Conservation (phyloP, 1,140 invertebrate genomes). For the Anadara kagoshimensis region DNA sequence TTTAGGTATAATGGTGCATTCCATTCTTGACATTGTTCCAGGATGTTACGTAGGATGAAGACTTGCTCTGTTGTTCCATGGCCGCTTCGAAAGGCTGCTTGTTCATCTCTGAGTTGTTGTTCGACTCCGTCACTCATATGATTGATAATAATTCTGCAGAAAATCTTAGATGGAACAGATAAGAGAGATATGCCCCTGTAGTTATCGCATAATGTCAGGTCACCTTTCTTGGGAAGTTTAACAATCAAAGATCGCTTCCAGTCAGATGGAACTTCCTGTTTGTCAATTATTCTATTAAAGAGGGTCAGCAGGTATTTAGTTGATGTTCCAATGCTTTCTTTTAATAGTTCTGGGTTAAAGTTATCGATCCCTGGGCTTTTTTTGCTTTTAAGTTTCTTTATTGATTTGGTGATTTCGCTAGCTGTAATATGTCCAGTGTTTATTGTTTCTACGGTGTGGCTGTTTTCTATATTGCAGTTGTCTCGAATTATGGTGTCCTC, state of each 20-base stretch:
- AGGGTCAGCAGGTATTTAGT: neutral
- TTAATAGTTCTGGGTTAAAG: neutral
- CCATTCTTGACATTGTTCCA: no score
- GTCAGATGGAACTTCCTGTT: conserved; percentile 1
- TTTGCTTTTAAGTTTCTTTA: no score
- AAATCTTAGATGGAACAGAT: neutral
- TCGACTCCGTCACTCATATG: neutral
- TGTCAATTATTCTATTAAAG: neutral
- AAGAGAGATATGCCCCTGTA: no score
- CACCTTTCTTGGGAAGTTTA: neutral
- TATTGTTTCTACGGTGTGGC: no score
- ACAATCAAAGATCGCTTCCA: neutral
- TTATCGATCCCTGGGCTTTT: neutral
- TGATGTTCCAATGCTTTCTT: conserved; percentile 4
- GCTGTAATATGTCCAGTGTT: neutral
- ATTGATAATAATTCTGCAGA: no score
- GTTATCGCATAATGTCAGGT: no score
- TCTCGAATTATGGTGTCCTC: neutral
- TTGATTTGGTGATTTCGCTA: no score
- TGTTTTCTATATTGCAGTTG: no score
- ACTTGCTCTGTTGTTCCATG: no score
- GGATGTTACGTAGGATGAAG: no score
- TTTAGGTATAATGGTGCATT: conserved; percentile 1
- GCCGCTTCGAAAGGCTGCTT: neutral
- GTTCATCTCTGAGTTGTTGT: conserved; percentile 1